Evolutionary conservation across 2,888 invertebrate genomes (phyloP).

Genomic region (Zeuzera pyrina): DNA sequence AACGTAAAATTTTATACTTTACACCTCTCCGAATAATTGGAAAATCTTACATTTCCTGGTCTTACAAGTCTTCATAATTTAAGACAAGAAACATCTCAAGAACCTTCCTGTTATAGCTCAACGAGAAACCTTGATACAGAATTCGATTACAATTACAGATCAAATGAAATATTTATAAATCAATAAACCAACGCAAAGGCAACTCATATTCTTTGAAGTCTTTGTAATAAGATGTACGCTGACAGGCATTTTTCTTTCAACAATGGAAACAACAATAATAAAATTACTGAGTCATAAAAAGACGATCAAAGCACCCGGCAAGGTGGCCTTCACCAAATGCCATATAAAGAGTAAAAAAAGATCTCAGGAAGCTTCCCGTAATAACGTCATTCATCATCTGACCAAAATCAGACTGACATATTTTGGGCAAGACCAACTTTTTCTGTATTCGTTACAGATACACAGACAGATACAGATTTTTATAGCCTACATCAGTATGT

Average conservation of each 20-base stretch:
- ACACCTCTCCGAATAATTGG: too few relatives aligned
- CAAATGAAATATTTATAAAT: constrained; percentile 7
- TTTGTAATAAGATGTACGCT: constrained; percentile 26
- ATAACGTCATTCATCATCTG: constrained; percentile 40
- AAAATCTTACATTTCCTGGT: too few relatives aligned
- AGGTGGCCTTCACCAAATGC: too few relatives aligned
- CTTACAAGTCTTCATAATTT: too few relatives aligned
- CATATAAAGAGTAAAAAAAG: constrained; percentile 37
- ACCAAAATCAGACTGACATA: constrained; percentile 9
- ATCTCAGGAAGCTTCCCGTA: constrained; percentile 20
- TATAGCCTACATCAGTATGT: too few relatives aligned
- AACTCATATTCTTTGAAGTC: constrained; percentile 23
- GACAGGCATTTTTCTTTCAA: constrained; percentile 27
- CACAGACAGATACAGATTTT: too few relatives aligned
- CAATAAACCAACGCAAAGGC: constrained; percentile 6
- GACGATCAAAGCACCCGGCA: too few relatives aligned
- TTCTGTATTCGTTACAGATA: too few relatives aligned
- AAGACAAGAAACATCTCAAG: too few relatives aligned
- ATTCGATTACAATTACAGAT: not conserved
- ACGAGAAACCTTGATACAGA: not conserved
- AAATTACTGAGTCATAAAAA: constrained; percentile 44
- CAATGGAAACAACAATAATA: constrained; percentile 34
- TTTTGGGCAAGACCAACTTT: too few relatives aligned
- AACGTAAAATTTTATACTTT: too few relatives aligned
- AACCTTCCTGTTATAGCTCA: too few relatives aligned